A percentile compares a stretch with the other conserved stretches of the same genome.
Conservation (phyloP, 1,140 invertebrate genomes). For the Aphis craccivora region DNA sequence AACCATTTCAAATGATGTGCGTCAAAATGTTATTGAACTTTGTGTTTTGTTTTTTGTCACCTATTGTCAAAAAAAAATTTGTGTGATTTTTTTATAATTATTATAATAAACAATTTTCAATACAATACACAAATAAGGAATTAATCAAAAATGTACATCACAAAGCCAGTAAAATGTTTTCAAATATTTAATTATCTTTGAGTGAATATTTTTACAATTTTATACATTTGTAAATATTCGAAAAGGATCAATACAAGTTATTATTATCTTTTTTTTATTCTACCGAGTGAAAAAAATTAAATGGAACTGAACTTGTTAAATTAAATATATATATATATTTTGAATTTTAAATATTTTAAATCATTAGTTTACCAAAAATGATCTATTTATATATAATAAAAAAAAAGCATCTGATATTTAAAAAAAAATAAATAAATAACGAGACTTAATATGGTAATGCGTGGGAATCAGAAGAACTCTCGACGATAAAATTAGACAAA, state of each 20-base stretch:
- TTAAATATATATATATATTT: too few species aligned
- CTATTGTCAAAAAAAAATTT: too few species aligned
- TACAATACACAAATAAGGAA: neutral
- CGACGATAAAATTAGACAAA: neutral
- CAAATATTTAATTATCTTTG: neutral
- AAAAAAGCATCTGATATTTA: neutral
- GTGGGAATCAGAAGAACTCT: neutral
- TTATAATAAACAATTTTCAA: neutral
- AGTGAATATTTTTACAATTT: neutral
- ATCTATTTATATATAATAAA: neutral
- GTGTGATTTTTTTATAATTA: too few species aligned
- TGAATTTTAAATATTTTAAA: neutral
- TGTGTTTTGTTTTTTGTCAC: too few species aligned
- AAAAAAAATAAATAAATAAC: neutral
- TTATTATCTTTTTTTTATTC: neutral
- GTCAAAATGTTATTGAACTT: neutral
- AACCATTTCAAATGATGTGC: neutral
- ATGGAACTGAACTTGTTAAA: neutral
- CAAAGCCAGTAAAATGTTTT: neutral
- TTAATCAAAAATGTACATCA: neutral
- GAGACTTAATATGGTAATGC: neutral
- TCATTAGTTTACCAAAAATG: neutral
- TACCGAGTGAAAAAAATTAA: neutral
- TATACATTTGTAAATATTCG: neutral
- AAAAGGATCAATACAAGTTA: neutral